Conservation (phyloP, 2,888 invertebrate species). For the Eupithecia centaureata region DNA sequence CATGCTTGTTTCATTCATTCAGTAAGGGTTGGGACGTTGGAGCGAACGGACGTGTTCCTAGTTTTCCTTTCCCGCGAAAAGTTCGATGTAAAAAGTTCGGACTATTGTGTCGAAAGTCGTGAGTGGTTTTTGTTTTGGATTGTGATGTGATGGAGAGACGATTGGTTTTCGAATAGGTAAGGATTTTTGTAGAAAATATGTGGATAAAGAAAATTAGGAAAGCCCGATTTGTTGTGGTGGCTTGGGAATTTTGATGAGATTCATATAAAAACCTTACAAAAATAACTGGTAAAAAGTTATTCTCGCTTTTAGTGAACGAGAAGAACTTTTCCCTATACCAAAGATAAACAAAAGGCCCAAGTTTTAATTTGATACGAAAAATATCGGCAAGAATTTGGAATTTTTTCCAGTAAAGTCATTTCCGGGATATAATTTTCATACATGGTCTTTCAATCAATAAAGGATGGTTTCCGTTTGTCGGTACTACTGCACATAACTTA, state of each 20-base stretch:
- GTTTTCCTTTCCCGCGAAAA: conserved; percentile 31
- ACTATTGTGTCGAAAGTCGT: conserved; percentile 19
- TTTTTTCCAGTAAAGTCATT: background rate
- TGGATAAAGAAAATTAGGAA: background rate
- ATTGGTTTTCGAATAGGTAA: conserved; percentile 26
- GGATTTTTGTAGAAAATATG: background rate
- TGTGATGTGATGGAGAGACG: conserved; percentile 25
- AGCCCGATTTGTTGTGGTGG: background rate
- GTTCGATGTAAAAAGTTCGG: conserved; percentile 38
- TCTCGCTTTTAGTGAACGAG: background rate
- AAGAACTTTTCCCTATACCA: background rate
- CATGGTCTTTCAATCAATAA: background rate
- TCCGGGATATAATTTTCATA: too few species aligned
- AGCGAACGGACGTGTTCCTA: conserved; percentile 26
- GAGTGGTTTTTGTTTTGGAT: conserved; percentile 31
- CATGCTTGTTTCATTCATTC: conserved; percentile 29
- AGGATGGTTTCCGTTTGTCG: background rate
- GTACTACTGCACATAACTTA: too few species aligned
- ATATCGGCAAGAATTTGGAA: background rate
- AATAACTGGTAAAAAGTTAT: background rate
- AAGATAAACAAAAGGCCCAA: background rate
- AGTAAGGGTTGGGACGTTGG: conserved; percentile 19
- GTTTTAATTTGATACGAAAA: background rate
- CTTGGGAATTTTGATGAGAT: background rate
- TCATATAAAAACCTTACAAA: background rate